Evolutionary conservation across 1,140 invertebrate species (phyloP).

Genomic region (Xylocopa sonorina): DNA sequence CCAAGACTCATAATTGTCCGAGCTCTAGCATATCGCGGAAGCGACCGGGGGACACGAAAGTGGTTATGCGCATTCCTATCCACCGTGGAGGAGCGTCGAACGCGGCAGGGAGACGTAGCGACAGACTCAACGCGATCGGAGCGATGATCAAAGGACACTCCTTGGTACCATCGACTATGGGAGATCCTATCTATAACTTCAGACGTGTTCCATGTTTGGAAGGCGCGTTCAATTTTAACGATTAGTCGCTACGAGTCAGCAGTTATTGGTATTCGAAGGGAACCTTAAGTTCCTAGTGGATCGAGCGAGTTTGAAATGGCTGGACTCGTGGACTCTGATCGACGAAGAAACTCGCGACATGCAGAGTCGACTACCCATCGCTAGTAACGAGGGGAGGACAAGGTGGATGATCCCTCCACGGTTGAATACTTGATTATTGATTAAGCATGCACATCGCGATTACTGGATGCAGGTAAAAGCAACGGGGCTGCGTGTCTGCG

Average conservation of each 20-base stretch:
- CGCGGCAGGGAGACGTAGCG: not conserved
- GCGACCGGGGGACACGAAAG: slow-evolving; percentile 58
- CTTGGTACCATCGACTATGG: no score
- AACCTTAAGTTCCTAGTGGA: no score
- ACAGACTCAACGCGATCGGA: not conserved
- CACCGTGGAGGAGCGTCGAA: not conserved
- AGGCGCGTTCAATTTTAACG: no score
- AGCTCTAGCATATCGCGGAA: slow-evolving; percentile 62
- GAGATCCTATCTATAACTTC: no score
- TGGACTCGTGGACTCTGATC: no score
- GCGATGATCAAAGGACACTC: not conserved
- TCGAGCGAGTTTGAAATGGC: no score
- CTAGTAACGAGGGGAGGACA: slow-evolving; percentile 19
- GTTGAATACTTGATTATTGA: slow-evolving; percentile 75
- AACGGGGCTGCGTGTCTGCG: slow-evolving; percentile 70
- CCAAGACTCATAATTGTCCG: slow-evolving; percentile 73
- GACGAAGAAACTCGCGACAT: not conserved
- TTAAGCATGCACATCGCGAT: slow-evolving; percentile 73
- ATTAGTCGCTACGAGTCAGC: no score
- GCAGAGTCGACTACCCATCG: slow-evolving; percentile 31
- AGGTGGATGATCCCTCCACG: slow-evolving; percentile 34
- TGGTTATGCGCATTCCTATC: slow-evolving; percentile 63
- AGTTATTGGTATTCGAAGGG: no score
- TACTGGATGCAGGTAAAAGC: slow-evolving; percentile 64
- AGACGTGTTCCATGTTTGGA: no score